phyloP scores from a whole-genome alignment of 2,888 invertebrate species.

The Drosophila pseudotakahashii region DNA sequence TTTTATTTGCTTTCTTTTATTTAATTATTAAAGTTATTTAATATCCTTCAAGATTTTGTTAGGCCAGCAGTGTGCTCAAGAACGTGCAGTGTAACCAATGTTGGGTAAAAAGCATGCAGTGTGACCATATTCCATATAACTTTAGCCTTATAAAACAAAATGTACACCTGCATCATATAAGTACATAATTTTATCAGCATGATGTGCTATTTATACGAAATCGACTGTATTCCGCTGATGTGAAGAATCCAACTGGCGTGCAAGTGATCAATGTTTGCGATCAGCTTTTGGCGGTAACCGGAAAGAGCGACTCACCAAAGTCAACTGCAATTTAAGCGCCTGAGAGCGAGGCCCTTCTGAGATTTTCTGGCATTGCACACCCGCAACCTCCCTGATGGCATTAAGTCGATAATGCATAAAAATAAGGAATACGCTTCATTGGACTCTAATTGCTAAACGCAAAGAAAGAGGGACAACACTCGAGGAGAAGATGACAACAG shows the following conservation, averaged over 20 bases:
- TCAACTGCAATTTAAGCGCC: constrained; percentile 58
- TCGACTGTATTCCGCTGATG: constrained; percentile 3
- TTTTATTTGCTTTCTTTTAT: neutral
- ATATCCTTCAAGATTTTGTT: neutral
- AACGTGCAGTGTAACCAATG: neutral
- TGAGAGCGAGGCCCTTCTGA: constrained; percentile 36
- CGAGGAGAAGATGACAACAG: constrained; percentile 65
- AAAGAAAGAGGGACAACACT: constrained; percentile 52
- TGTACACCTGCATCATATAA: no score
- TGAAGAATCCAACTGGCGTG: constrained; percentile 43
- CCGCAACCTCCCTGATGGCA: constrained; percentile 57
- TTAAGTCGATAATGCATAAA: constrained; percentile 80
- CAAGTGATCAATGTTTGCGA: constrained; percentile 69
- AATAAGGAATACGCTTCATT: constrained; percentile 78
- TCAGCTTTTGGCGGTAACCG: constrained; percentile 54
- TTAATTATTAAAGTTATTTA: neutral
- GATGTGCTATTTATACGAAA: neutral
- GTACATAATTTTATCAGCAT: no score
- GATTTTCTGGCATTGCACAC: constrained; percentile 30
- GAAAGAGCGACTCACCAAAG: constrained; percentile 48
- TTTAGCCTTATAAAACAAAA: no score
- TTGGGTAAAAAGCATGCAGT: neutral
- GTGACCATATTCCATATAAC: neutral
- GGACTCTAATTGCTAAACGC: constrained; percentile 78
- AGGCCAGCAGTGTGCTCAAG: no score